These are phyloP conservation scores for Pteromalus puparum DNA, from an alignment of 1,140 invertebrate species.

Conservation along the genomic window DNA sequence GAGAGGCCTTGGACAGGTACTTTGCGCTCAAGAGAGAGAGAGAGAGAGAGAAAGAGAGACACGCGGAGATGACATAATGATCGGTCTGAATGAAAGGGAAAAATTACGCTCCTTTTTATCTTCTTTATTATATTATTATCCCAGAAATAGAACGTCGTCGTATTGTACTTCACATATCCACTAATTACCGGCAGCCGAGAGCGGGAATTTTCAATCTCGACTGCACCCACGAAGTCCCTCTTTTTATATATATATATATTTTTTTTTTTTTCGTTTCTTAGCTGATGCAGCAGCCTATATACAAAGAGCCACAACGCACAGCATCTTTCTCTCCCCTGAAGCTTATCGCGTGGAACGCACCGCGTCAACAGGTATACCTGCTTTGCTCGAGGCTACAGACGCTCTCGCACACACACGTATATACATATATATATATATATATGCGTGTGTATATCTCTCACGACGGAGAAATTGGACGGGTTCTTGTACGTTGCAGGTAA, in stretches of 20 bases:
- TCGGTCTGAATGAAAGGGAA: constrained; percentile 16
- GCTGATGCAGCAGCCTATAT: too few species aligned
- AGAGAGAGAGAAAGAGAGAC: too few species aligned
- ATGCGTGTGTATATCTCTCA: too few species aligned
- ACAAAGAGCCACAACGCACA: too few species aligned
- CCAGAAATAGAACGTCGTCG: background rate
- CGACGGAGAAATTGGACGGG: background rate
- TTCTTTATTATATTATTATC: constrained; percentile 7
- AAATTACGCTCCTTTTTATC: constrained; percentile 18
- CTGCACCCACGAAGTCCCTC: background rate
- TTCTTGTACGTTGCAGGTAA: background rate
- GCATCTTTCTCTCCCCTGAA: too few species aligned
- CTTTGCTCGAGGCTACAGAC: background rate
- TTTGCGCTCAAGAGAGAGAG: constrained; percentile 15
- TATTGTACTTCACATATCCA: background rate
- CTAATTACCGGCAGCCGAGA: background rate
- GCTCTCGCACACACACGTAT: too few species aligned
- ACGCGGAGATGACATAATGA: constrained; percentile 27
- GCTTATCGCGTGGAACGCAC: too few species aligned
- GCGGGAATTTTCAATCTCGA: constrained; percentile 36
- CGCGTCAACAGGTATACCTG: constrained; percentile 19
- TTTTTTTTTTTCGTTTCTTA: too few species aligned
- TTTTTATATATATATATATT: too few species aligned
- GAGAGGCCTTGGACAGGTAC: constrained; percentile 31
- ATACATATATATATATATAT: too few species aligned